Evolutionary conservation across 2,888 invertebrate genomes (phyloP), one percentile per base, ranked within the genome.

Genomic region (Amiota mariae): DNA sequence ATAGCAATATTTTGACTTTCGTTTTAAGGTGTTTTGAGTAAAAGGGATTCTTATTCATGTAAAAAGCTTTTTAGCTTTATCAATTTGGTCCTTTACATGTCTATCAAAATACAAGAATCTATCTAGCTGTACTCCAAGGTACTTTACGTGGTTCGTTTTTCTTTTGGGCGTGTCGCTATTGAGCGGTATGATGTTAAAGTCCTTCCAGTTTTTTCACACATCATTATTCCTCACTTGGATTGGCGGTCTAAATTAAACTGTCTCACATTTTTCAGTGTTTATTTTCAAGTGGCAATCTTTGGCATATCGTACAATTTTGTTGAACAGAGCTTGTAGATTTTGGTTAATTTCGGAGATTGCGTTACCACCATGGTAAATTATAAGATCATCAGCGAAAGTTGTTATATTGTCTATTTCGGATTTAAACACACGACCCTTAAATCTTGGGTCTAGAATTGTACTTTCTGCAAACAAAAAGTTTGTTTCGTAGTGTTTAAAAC

Each of bases 321-420:
- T 49, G 24, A 72, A 75, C 2, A 54, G 47, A 0, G 13, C 1
- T 59, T 72, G 71, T 2, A 74, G n/a, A 6, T 68, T 71, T 3
- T 15, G 0, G 49, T 74, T 74, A 54, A 71, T 74, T 51, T 75
- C 66, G 11, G 8, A 1, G 1, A 73, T 61, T 54, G 46, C 71
- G 15, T 71, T 13, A 47, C 57, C 73, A 3, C 20, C 36, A 12
- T 72, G 57, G 18, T 47, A n/a, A n/a, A 73, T 70, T 13, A 72
- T 70, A 1, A 75, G 59, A 59, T 75, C 72, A 57, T 75, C 75
- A 0, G 73, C 68, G 24, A 68, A 71, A 36, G 46, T 54, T 13
- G 70, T 51, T 6, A 75, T 72, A 15, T 67, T 71, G 51, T 75
- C 67, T 8, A 70, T 51, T 64, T 72, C 18, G 1, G 47, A 36